Evolutionary conservation across 2,888 invertebrate species (phyloP), one percentile per base, ranked within the genome.

Genomic region (Uloborus plumipes): DNA sequence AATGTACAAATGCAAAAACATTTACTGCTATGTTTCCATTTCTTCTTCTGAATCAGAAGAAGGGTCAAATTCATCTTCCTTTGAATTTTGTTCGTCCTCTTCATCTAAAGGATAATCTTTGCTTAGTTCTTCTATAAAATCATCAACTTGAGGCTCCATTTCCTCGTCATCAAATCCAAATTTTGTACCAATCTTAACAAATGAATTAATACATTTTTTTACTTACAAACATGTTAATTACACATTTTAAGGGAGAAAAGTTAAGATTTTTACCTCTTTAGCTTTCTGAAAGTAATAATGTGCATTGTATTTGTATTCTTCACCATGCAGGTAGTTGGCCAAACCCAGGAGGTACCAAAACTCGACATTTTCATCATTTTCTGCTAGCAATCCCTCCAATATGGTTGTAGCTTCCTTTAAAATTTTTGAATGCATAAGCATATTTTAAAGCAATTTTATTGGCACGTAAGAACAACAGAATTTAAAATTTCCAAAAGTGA

Each of bases 321-420:
- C 87, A 13, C 89, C 89, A 74, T 88, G 88, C 59, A 89, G 86
- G 86, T 88, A 88, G 85, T 89, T 89, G 15, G 88, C 86, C 89
- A 89, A 89, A 13, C 90, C 90, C 77, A 90, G 87, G 84, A 90
- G 86, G 86, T 90, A 90, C 90, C 90, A 90, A 47, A 88, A 87
- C 82, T 90, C 88, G 16, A 89, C 88, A 16, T 88, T 87, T 85
- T 89, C 88, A 85, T 90, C 90, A 86, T 90, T 88, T 85, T 90
- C 90, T 85, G 89, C 89, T 47, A 89, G 76, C 53, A 90, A 86
- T 13, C 88, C 87, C 69, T 90, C 90, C 49, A 90, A 85, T 18
- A 90, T 88, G 72, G 89, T 89, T 50, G 86, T 86, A 11, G 89
- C 89, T 62, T 87, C 86, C 89, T 89, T 85, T 14, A 66, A 13